phyloP scores from a whole-genome alignment of 2,797 vertebrate species.

The Paratrypauchen microcephalus region DNA sequence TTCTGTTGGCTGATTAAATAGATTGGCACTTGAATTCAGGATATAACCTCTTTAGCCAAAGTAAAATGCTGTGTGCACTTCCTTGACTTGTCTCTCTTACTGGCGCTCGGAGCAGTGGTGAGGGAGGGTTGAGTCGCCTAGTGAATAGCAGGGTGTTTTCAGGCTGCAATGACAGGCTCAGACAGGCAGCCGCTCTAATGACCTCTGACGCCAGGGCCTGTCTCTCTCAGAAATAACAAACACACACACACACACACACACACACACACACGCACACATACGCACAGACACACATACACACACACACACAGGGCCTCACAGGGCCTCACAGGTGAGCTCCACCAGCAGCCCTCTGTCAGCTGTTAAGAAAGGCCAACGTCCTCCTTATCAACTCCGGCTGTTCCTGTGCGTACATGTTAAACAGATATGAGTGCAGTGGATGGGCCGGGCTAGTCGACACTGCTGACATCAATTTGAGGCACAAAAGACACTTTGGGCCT shows the following conservation, averaged over 20 bases:
- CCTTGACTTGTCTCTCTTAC: conserved; percentile 28
- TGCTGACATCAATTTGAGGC: conserved; percentile 45
- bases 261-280: conserved; percentile 60
- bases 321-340: conserved; percentile 70
- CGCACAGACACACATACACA: conserved; percentile 58
- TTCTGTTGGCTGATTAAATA: conserved; percentile 2
- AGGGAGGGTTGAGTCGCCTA: conserved; percentile 56
- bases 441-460: conserved; percentile 15
- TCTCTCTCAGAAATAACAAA: conserved; percentile 75
- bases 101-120: conserved; percentile 27
- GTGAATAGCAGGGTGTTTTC: conserved; percentile 77
- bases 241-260: conserved; percentile 42
- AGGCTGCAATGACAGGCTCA: conserved; percentile 79
- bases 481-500: conserved; percentile 55
- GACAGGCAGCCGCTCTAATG: conserved; percentile 82
- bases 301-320: conserved; percentile 61
- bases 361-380: conserved; percentile 48
- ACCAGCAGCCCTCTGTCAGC: conserved; percentile 64
- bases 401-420: conserved; percentile 44
- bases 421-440: conserved; percentile 29
- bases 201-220: conserved; percentile 79
- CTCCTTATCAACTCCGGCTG: conserved; percentile 36
- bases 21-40: conserved; percentile 1
- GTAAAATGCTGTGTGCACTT: conserved; percentile 12
- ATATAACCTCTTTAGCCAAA: conserved; percentile 8